These are phyloP conservation scores for Cacatua alba DNA, from an alignment of 2,113 vertebrate genomes.

Conservation along the genomic window DNA sequence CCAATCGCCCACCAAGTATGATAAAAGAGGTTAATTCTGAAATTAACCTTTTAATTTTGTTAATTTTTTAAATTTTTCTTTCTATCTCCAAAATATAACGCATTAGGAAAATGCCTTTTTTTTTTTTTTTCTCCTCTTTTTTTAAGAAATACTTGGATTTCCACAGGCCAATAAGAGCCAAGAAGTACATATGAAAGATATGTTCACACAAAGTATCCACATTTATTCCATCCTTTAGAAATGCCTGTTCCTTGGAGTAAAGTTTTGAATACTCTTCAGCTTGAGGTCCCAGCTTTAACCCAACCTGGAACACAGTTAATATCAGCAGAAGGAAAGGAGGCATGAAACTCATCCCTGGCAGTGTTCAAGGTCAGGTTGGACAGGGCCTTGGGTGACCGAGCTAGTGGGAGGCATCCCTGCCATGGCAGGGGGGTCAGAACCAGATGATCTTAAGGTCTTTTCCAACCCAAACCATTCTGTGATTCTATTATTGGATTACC, in stretches of 20 bases:
- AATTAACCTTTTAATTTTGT: not conserved
- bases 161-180: not conserved
- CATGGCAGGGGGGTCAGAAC: not conserved
- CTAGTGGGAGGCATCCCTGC: not conserved
- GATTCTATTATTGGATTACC: not conserved
- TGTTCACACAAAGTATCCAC: not conserved
- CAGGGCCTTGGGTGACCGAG: not conserved
- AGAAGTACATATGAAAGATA: not conserved
- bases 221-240: not conserved
- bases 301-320: not conserved
- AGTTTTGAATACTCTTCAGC: not conserved
- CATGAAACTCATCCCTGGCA: not conserved
- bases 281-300: not conserved
- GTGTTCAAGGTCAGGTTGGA: not conserved
- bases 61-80: not conserved
- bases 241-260: not conserved
- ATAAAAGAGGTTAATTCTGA: not conserved
- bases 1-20: not conserved
- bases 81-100: not conserved
- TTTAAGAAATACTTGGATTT: not conserved
- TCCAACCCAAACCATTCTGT: not conserved
- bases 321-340: not conserved
- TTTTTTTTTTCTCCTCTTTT: not conserved
- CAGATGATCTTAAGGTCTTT: not conserved
- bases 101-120: not conserved